Conservation (phyloP, 2,797 vertebrate species). For the Pantherophis vulpinus region DNA sequence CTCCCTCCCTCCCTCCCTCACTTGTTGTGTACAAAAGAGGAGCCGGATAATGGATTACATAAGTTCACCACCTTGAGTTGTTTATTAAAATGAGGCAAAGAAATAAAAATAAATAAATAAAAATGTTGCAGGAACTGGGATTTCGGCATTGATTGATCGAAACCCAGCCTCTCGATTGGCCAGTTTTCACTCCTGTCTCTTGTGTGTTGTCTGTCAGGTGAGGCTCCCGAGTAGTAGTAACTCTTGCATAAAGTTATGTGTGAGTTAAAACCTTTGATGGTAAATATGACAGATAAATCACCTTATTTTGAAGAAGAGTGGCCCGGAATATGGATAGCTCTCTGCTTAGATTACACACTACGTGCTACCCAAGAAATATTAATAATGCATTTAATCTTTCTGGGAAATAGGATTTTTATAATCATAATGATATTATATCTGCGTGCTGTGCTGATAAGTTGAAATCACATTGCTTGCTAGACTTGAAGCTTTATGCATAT, state of each 20-base stretch:
- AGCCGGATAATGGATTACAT: neutral
- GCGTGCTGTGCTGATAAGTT: neutral
- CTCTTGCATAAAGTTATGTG: neutral
- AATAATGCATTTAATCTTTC: slow-evolving; percentile 24
- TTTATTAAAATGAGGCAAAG: neutral
- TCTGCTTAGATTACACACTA: neutral
- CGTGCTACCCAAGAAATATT: neutral
- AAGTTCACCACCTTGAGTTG: neutral
- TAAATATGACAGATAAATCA: slow-evolving; percentile 1
- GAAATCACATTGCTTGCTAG: slow-evolving; percentile 11
- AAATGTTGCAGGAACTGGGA: neutral
- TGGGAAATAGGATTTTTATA: slow-evolving; percentile 10
- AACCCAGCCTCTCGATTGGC: neutral
- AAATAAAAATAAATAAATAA: neutral
- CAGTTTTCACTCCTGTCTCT: neutral
- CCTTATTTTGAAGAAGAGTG: neutral
- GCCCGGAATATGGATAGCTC: neutral
- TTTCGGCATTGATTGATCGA: neutral
- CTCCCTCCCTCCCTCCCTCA: too few species aligned
- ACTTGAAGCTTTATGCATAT: slow-evolving; percentile 1
- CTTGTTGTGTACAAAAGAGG: neutral
- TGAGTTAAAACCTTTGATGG: neutral
- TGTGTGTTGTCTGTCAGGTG: neutral
- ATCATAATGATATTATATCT: slow-evolving; percentile 16
- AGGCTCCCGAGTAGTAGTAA: neutral